Evolutionary conservation across 2,888 invertebrate genomes (phyloP), one percentile per base, ranked within the genome.

Genomic region (Leptopilina myrica): DNA sequence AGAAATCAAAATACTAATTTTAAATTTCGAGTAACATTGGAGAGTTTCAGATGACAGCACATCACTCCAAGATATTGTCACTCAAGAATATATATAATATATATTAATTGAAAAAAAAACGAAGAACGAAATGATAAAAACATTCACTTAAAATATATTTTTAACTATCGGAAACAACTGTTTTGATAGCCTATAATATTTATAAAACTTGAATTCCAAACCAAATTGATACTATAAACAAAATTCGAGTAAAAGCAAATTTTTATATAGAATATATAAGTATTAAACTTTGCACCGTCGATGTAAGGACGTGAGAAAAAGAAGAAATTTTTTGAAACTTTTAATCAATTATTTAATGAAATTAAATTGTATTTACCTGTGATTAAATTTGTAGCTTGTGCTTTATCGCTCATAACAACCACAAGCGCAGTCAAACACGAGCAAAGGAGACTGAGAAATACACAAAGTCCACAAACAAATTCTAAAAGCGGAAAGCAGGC

Each of bases 401-500:
- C 84, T 43, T 85, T 85, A 40, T 87, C 87, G 76, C 86, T 86
- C 46, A 89, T 64, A 12, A 89, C 78, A 8, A 89, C 79, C 43
- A 89, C 80, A 66, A 88, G 81, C 26, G 87, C 86, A 8, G 85
- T 84, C 33, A 89, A 82, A 59, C 85, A 87, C 75, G 85, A 85
- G 75, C 89, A 90, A 66, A 89, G 80, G 20, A 91, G 79, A 26
- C 86, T 84, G 4, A 90, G 82, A 53, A 89, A 83, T 12, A 87
- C 85, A 56, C 88, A 90, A 11, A 88, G 49, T 20, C 89, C 87
- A 78, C 89, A 90, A 64, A 85, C 82, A 79, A 90, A 85, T 56
- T 79, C 79, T 15, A 82, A 77, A 67, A 83, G 56, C 64, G 80
- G 75, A 15, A 79, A 80, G 40, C 79, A 64, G 67, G 83, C 76